Percentiles rank a stretch among this genome's conserved stretches.
phyloP scores from a whole-genome alignment of 2,113 vertebrate species.

The Nothocercus julius region DNA sequence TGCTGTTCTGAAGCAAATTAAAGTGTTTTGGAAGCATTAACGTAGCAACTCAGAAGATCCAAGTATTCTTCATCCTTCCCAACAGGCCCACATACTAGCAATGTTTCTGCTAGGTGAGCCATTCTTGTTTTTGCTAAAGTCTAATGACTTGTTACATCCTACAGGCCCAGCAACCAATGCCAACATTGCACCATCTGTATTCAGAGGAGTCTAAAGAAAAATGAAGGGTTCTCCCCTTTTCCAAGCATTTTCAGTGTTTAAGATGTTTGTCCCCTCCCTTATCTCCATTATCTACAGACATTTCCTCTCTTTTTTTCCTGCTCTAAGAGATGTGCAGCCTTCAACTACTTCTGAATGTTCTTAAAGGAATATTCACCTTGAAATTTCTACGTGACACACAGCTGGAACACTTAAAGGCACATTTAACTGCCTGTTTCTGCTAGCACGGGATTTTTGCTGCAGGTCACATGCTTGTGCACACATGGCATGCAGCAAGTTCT shows the following conservation, averaged over 20 bases:
- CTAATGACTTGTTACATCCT: not conserved
- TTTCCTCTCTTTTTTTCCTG: not conserved
- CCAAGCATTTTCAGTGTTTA: not conserved
- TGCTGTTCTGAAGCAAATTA: not conserved
- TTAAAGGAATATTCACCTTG: not conserved
- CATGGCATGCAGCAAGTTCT: not conserved
- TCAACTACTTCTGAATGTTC: not conserved
- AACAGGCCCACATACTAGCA: not conserved
- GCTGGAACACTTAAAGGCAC: not conserved
- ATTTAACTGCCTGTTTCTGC: not conserved
- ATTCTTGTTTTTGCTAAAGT: not conserved
- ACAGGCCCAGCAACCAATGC: not conserved
- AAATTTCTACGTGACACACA: not conserved
- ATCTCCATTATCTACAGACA: not conserved
- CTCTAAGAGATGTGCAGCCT: rapidly evolving
- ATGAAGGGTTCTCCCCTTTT: rapidly evolving
- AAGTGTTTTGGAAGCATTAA: rapidly evolving
- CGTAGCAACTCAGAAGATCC: not conserved
- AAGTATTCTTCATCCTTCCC: not conserved
- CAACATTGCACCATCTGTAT: not conserved
- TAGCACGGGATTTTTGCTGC: not conserved
- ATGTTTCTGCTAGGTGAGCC: not conserved
- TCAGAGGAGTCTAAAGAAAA: not conserved
- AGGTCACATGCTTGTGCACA: not conserved
- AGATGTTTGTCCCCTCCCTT: not conserved